Conservation (phyloP, 1,140 invertebrate genomes). For the Calycopis cecrops region DNA sequence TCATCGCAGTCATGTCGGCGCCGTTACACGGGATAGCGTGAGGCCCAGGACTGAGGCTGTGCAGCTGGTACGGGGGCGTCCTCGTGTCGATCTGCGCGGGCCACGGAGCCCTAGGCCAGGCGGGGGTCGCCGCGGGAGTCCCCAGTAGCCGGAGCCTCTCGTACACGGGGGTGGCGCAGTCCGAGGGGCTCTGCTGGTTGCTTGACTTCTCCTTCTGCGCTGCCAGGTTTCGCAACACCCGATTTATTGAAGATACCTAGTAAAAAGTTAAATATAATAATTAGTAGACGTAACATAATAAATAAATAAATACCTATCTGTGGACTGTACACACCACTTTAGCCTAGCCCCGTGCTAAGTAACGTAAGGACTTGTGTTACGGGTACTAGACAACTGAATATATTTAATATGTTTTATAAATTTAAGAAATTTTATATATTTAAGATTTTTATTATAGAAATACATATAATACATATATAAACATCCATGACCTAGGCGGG, state of each 20-base stretch:
- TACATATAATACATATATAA: too few relatives aligned
- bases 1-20: constrained; percentile 49
- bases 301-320: too few relatives aligned
- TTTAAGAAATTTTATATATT: too few relatives aligned
- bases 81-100: constrained; percentile 56
- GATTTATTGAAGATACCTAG: constrained; percentile 98
- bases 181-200: constrained; percentile 48
- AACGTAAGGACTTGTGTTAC: too few relatives aligned
- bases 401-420: too few relatives aligned
- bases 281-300: too few relatives aligned
- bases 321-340: too few relatives aligned
- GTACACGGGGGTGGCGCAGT: constrained; percentile 59
- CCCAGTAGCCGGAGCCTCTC: constrained; percentile 58
- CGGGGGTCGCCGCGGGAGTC: constrained; percentile 77
- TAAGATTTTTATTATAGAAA: too few relatives aligned
- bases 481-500: too few relatives aligned
- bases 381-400: too few relatives aligned
- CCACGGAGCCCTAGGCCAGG: constrained; percentile 59
- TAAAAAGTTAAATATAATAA: too few relatives aligned
- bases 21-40: constrained; percentile 62
- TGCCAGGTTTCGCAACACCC: constrained; percentile 95
- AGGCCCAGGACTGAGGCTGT: constrained; percentile 60
- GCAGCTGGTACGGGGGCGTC: constrained; percentile 60
- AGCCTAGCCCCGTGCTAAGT: too few relatives aligned
- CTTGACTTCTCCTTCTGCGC: constrained; percentile 89